Evolutionary conservation across 2,888 invertebrate genomes (phyloP).

Genomic region (Heteromyza rotundicornis): DNA sequence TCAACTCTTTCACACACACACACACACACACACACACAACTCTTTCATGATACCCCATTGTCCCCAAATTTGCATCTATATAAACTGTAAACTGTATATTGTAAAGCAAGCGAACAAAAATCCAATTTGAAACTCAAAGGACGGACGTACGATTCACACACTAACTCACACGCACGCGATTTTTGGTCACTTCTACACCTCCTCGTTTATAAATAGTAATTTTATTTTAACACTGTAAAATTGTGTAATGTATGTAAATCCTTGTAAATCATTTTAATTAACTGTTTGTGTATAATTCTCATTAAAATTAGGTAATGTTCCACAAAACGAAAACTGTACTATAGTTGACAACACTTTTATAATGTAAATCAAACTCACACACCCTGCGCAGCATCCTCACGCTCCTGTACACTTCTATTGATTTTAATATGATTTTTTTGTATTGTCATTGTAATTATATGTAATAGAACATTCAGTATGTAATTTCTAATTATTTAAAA

Average conservation of each 20-base stretch:
- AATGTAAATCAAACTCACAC: background rate
- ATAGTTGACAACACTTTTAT: background rate
- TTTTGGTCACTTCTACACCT: too few species aligned
- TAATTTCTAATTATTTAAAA: background rate
- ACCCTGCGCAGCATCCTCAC: background rate
- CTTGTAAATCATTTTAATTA: constrained; percentile 22
- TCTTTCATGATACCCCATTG: too few species aligned
- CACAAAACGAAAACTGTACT: constrained; percentile 15
- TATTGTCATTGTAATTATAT: background rate
- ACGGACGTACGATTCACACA: too few species aligned
- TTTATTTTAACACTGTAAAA: background rate
- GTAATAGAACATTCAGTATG: background rate
- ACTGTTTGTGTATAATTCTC: constrained; percentile 20
- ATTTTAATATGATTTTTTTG: too few species aligned
- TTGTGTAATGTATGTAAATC: constrained; percentile 25
- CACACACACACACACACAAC: constrained; percentile 13
- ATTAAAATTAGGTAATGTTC: constrained; percentile 2
- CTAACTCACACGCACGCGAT: constrained; percentile 10
- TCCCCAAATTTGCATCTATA: too few species aligned
- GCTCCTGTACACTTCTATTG: too few species aligned
- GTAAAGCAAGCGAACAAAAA: too few species aligned
- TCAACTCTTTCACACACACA: background rate
- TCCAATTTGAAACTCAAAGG: too few species aligned
- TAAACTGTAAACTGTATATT: too few species aligned
- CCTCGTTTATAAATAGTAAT: too few species aligned